Evolutionary conservation across 2,797 vertebrate species (phyloP).

Genomic region (Poecilia gillii): DNA sequence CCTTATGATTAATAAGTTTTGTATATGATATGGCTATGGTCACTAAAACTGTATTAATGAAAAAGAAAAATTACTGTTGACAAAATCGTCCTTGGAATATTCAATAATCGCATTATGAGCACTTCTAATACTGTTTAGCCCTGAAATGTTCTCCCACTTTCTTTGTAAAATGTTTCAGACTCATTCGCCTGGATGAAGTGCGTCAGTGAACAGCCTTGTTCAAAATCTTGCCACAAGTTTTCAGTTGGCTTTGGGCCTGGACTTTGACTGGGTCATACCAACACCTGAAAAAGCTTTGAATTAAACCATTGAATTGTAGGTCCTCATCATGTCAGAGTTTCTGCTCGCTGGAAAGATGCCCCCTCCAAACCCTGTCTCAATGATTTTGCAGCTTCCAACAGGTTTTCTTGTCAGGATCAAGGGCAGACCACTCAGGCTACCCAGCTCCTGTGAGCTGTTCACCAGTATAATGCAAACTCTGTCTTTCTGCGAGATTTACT

Average conservation of each 20-base stretch:
- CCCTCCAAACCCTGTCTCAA: neutral
- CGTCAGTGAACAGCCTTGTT: too few relatives aligned
- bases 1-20: neutral
- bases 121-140: too few relatives aligned
- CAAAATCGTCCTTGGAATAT: too few relatives aligned
- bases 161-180: too few relatives aligned
- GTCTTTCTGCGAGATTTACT: slow-evolving; percentile 41
- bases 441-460: slow-evolving; percentile 16
- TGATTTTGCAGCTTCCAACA: too few relatives aligned
- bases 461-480: slow-evolving; percentile 22
- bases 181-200: too few relatives aligned
- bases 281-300: neutral
- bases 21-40: neutral
- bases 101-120: too few relatives aligned
- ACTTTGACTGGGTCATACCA: neutral
- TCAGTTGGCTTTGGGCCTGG: neutral
- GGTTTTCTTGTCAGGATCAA: neutral
- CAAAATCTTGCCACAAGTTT: too few relatives aligned
- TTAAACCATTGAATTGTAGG: neutral
- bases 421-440: neutral
- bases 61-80: too few relatives aligned
- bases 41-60: neutral
- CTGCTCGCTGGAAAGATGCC: neutral
- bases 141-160: too few relatives aligned
- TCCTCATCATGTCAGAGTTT: neutral